Conservation (phyloP, 2,888 invertebrate species). For the Sarcophaga caerulescens region DNA sequence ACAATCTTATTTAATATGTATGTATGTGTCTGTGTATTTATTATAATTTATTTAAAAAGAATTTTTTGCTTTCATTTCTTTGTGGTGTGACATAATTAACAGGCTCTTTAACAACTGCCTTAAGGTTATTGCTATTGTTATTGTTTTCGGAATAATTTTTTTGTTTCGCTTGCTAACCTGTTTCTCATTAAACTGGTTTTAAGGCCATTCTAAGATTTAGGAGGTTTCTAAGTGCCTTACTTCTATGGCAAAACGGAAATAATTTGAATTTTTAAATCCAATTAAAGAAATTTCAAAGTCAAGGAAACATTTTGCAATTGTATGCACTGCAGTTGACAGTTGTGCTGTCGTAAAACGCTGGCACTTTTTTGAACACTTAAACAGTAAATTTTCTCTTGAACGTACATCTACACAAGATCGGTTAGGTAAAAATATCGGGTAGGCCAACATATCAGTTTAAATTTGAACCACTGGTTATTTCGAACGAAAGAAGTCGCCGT, state of each 20-base stretch:
- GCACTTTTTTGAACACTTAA: no score
- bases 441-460: no score
- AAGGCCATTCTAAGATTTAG: not conserved
- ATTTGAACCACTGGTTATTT: no score
- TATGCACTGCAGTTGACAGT: not conserved
- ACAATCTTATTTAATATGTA: constrained; percentile 13
- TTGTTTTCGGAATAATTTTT: no score
- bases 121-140: not conserved
- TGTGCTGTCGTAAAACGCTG: no score
- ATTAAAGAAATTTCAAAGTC: not conserved
- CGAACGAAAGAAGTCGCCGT: no score
- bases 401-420: no score
- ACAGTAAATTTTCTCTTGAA: no score
- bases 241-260: not conserved
- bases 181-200: not conserved
- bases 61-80: not conserved
- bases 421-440: no score
- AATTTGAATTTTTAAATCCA: not conserved
- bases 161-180: not conserved
- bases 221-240: not conserved
- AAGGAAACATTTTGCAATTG: not conserved
- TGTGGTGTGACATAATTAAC: constrained; percentile 6
- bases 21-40: not conserved
- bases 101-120: not conserved
- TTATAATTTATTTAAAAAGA: not conserved